These are phyloP conservation scores for Bursaphelenchus okinawaensis DNA, from an alignment of 2,888 invertebrate genomes.

Conservation along the genomic window DNA sequence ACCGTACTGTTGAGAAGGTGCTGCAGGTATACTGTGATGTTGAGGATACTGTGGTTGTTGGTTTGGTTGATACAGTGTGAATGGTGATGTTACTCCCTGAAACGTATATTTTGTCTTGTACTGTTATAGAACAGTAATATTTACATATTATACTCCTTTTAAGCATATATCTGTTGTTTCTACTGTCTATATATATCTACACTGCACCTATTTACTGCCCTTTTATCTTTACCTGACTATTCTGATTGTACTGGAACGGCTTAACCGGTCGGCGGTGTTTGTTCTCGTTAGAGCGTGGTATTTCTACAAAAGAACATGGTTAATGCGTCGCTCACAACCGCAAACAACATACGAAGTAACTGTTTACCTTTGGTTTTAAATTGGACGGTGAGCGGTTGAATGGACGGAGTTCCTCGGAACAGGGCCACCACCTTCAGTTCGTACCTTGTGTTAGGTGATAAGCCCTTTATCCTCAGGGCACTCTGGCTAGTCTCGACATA, in stretches of 20 bases:
- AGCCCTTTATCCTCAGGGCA: constrained; percentile 38
- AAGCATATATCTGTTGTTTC: no score
- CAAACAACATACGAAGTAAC: not conserved
- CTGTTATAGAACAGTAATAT: no score
- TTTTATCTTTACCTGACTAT: no score
- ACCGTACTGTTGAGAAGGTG: no score
- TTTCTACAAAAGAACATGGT: not conserved
- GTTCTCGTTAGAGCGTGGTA: not conserved
- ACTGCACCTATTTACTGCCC: no score
- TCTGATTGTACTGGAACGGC: not conserved
- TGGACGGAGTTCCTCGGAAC: constrained; percentile 38
- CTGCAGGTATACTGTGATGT: no score
- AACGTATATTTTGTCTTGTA: no score
- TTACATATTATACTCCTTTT: no score
- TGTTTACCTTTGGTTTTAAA: constrained; percentile 33
- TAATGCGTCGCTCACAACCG: constrained; percentile 2
- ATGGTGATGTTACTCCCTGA: no score
- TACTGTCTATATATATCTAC: no score
- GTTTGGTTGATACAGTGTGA: no score
- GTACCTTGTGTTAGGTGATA: constrained; percentile 43
- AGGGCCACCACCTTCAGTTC: constrained; percentile 32
- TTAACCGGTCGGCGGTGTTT: not conserved
- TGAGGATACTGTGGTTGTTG: no score
- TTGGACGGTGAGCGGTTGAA: constrained; percentile 33
- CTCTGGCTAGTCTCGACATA: constrained; percentile 48